A percentile compares a stretch with the other conserved stretches of the same genome.
phyloP scores from a whole-genome alignment of 2,113 vertebrate species.

The Poicephalus gulielmi region DNA sequence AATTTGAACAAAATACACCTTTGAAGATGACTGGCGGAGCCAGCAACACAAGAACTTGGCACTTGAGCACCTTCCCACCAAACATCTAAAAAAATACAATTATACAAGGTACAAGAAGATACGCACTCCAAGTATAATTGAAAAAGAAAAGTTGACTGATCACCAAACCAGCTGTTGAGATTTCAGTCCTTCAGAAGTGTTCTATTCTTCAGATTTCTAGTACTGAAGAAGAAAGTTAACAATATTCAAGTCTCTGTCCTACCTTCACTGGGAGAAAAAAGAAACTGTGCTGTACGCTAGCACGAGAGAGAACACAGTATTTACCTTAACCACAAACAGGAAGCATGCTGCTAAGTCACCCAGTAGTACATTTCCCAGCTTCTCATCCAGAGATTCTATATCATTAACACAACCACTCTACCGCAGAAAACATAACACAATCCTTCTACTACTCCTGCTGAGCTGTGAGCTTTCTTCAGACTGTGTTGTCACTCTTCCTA shows the following conservation, averaged over 20 bases:
- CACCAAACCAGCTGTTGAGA: background rate
- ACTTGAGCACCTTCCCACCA: background rate
- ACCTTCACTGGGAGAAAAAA: background rate
- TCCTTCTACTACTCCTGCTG: background rate
- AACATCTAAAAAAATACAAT: background rate
- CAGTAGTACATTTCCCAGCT: background rate
- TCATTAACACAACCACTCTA: background rate
- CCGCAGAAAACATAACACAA: background rate
- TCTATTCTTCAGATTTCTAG: background rate
- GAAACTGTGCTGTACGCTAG: background rate
- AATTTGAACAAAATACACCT: background rate
- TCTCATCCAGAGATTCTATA: background rate
- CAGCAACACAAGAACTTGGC: background rate
- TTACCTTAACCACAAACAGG: slow-evolving; percentile 28
- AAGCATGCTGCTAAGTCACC: background rate
- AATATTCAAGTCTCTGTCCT: background rate
- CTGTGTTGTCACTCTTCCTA: background rate
- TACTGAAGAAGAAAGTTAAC: background rate
- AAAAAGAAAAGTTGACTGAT: background rate
- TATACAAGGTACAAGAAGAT: background rate
- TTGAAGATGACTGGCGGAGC: background rate
- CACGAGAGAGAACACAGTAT: background rate
- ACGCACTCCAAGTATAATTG: background rate
- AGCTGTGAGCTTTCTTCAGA: background rate
- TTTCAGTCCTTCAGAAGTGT: background rate